A percentile compares a stretch with the other conserved stretches of the same genome.
Conservation (phyloP, 2,113 vertebrate species). For the Recurvirostra avosetta region DNA sequence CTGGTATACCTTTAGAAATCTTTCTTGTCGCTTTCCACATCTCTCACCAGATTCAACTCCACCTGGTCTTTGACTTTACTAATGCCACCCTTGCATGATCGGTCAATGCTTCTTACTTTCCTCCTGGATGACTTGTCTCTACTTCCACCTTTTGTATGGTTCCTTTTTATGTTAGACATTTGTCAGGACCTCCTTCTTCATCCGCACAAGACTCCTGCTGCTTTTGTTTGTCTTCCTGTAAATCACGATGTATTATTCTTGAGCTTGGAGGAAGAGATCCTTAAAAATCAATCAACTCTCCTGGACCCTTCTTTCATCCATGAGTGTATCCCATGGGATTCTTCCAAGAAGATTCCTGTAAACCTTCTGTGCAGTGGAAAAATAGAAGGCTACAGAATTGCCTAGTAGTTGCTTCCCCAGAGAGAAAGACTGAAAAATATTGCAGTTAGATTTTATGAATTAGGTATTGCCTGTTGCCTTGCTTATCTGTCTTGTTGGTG, state of each 20-base stretch:
- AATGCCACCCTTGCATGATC: accelerated
- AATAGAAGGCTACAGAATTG: background rate
- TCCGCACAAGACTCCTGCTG: background rate
- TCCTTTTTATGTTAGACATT: background rate
- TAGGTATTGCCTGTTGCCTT: background rate
- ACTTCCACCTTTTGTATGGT: background rate
- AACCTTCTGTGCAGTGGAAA: background rate
- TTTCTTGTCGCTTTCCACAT: background rate
- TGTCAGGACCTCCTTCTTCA: background rate
- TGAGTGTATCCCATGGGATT: background rate
- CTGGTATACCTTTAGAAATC: background rate
- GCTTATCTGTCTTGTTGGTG: background rate
- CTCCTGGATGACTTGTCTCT: background rate
- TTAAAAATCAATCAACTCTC: background rate
- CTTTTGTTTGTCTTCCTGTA: background rate
- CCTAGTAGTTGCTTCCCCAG: background rate
- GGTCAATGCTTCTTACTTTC: background rate
- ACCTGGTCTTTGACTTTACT: background rate
- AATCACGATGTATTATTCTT: background rate
- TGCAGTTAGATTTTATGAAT: background rate
- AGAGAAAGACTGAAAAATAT: background rate
- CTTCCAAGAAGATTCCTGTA: background rate
- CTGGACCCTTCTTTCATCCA: background rate
- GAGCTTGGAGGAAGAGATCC: background rate
- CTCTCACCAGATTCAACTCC: background rate